Percentiles rank a stretch among this genome's conserved stretches.
phyloP scores from a whole-genome alignment of 2,888 invertebrate species.

The Zhuqinia jingwanae region DNA sequence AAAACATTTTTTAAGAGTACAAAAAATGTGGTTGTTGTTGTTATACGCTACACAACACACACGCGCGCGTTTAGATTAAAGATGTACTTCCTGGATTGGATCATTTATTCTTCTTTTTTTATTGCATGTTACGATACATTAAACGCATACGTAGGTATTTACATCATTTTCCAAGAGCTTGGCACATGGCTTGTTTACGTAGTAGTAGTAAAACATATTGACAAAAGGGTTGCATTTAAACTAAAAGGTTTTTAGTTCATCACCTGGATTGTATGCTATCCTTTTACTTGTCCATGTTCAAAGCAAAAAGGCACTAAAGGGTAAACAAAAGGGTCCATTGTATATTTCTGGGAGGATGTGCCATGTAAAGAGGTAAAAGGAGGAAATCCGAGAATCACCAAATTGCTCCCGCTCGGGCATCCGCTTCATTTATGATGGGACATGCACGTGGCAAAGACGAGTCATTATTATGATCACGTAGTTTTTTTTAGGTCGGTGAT shows the following conservation, averaged over 20 bases:
- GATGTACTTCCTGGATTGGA: slow-evolving; percentile 51
- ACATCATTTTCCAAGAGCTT: too few relatives aligned
- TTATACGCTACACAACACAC: slow-evolving; percentile 38
- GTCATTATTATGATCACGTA: neutral
- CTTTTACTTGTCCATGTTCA: too few relatives aligned
- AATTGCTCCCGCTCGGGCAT: neutral
- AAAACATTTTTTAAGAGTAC: slow-evolving; percentile 33
- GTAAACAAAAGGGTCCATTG: neutral
- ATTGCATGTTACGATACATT: neutral
- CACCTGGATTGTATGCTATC: too few relatives aligned
- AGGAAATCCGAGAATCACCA: slow-evolving; percentile 2
- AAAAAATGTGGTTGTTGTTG: too few relatives aligned
- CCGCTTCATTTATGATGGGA: neutral
- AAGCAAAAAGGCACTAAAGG: too few relatives aligned
- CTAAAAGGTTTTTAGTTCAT: too few relatives aligned
- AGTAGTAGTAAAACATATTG: too few relatives aligned
- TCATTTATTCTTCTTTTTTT: slow-evolving; percentile 35
- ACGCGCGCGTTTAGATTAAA: too few relatives aligned
- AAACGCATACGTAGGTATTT: neutral
- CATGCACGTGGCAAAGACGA: neutral
- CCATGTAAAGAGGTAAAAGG: neutral
- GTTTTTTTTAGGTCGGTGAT: slow-evolving; percentile 1
- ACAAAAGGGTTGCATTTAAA: too few relatives aligned
- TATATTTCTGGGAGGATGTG: neutral
- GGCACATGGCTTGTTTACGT: too few relatives aligned